Percentiles rank a stretch among this genome's conserved stretches.
These are phyloP conservation scores for Beroe forskalii DNA, from an alignment of 37 sponge, comb jelly and placozoan species.

Conservation along the genomic window DNA sequence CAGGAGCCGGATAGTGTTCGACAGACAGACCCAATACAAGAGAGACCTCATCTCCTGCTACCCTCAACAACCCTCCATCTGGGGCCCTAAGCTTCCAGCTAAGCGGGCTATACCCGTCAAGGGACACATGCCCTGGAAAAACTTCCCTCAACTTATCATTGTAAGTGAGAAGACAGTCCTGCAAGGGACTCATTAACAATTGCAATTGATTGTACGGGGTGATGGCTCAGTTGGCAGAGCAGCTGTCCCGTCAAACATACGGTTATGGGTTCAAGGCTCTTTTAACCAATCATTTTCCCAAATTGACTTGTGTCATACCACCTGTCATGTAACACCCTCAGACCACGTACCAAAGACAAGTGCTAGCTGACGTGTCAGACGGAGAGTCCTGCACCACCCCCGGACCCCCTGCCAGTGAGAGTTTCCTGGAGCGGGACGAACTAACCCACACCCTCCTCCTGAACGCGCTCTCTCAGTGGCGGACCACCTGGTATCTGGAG, in stretches of 20 bases:
- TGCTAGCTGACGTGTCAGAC: conserved; percentile 20
- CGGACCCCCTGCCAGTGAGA: neutral
- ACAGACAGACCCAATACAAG: conserved; percentile 56
- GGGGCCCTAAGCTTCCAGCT: neutral
- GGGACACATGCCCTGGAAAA: conserved; percentile 21
- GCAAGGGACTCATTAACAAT: too few species aligned
- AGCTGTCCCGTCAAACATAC: too few species aligned
- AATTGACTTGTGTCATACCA: too few species aligned
- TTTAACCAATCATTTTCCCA: too few species aligned
- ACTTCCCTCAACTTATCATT: conserved; percentile 38
- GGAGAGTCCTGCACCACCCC: conserved; percentile 13
- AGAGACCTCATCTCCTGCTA: conserved; percentile 17
- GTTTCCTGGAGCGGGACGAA: conserved; percentile 23
- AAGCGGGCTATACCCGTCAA: conserved; percentile 18
- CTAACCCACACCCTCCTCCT: conserved; percentile 30
- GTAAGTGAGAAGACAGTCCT: too few species aligned
- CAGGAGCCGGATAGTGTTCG: conserved; percentile 56
- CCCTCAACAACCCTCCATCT: conserved; percentile 6
- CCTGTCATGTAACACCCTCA: too few species aligned
- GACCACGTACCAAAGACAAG: conserved; percentile 57
- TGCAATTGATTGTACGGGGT: too few species aligned
- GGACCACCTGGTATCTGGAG: conserved; percentile 56
- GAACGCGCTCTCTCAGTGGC: conserved; percentile 33
- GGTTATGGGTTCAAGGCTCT: too few species aligned
- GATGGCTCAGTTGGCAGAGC: too few species aligned